Conservation (phyloP, 2,888 invertebrate species). For the Operophtera brumata region DNA sequence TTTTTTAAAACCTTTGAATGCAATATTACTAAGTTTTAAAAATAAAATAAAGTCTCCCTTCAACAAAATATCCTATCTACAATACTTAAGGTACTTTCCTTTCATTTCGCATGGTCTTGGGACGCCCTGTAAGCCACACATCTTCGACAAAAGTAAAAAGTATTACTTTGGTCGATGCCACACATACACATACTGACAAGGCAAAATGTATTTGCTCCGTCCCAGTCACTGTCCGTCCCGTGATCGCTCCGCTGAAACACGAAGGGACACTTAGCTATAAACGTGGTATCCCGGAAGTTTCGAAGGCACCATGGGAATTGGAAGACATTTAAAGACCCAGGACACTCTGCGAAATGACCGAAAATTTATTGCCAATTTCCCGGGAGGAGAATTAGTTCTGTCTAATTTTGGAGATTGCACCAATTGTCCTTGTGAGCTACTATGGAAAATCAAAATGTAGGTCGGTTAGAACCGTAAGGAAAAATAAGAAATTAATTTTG, state of each 20-base stretch:
- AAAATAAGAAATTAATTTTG: too few relatives aligned
- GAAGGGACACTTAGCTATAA: slow-evolving; percentile 21
- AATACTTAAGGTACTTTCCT: too few relatives aligned
- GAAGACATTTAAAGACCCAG: slow-evolving; percentile 41
- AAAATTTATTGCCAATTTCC: slow-evolving; percentile 62
- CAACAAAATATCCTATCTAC: too few relatives aligned
- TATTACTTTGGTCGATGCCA: too few relatives aligned
- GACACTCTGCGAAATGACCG: slow-evolving; percentile 50
- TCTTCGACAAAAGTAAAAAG: too few relatives aligned
- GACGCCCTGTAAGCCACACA: too few relatives aligned
- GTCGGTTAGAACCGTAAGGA: slow-evolving; percentile 11
- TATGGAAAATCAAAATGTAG: slow-evolving; percentile 12
- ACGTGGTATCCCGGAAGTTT: slow-evolving; percentile 38
- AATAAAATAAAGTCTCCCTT: too few relatives aligned
- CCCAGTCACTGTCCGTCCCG: background rate
- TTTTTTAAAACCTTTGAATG: too few relatives aligned
- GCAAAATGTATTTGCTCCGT: background rate
- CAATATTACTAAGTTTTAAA: too few relatives aligned
- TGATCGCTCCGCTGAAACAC: background rate
- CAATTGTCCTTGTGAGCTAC: slow-evolving; percentile 27
- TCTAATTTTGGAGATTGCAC: slow-evolving; percentile 48
- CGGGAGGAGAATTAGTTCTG: slow-evolving; percentile 44
- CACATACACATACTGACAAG: too few relatives aligned
- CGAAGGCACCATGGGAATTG: slow-evolving; percentile 39
- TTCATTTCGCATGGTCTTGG: too few relatives aligned